These are phyloP conservation scores for Actinia equina DNA, from an alignment of 64 coral and sea anemone species.

Conservation along the genomic window DNA sequence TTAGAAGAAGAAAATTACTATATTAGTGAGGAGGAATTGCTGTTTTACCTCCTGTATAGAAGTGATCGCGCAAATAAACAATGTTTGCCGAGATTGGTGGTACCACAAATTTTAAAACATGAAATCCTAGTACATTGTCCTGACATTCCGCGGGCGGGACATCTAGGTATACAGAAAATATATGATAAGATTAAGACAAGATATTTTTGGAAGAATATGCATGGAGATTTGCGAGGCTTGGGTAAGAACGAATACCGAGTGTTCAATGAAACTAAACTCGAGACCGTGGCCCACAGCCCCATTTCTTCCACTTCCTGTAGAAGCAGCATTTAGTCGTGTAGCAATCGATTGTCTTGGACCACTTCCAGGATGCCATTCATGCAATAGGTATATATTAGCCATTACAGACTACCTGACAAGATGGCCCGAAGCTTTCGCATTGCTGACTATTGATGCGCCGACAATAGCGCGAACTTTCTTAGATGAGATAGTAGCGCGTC, in stretches of 20 bases:
- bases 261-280: conserved; percentile 8
- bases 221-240: conserved; percentile 1
- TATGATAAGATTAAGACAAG: conserved; percentile 18
- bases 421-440: conserved; percentile 18
- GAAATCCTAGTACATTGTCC: conserved; percentile 16
- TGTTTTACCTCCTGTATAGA: conserved; percentile 6
- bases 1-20: conserved; percentile 13
- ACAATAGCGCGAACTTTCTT: conserved; percentile 19
- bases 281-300: neutral
- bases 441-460: neutral
- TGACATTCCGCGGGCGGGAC: conserved; percentile 4
- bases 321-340: conserved; percentile 15
- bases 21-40: conserved; percentile 7
- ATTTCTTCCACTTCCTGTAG: conserved; percentile 12
- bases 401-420: conserved; percentile 18
- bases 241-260: neutral
- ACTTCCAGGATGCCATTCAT: neutral
- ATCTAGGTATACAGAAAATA: conserved; percentile 19
- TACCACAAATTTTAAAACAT: conserved; percentile 8
- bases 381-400: conserved; percentile 39
- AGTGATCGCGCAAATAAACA: neutral
- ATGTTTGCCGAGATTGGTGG: conserved; percentile 11
- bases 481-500: conserved; percentile 22
- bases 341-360: conserved; percentile 14
- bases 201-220: conserved; percentile 36